Percentiles rank a stretch among this genome's conserved stretches.
Conservation (phyloP, 2,888 invertebrate genomes). For the Neoascia interrupta region DNA sequence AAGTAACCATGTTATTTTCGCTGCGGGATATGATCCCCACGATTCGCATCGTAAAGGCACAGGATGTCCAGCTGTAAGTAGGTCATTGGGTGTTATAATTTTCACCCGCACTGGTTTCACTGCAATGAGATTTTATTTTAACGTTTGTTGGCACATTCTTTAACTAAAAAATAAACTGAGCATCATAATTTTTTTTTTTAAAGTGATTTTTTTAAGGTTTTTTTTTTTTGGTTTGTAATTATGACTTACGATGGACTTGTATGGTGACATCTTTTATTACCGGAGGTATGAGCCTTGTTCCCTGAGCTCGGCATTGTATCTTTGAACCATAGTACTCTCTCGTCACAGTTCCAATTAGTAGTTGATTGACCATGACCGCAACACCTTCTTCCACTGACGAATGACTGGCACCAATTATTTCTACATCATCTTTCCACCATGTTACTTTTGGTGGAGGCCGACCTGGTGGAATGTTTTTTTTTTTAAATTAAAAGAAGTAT, state of each 20-base stretch:
- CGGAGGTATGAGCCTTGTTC: conserved; percentile 86
- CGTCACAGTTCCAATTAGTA: conserved; percentile 86
- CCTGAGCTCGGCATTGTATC: conserved; percentile 89
- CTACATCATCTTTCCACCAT: conserved; percentile 89
- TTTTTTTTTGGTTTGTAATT: conserved; percentile 18
- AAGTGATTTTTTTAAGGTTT: background rate
- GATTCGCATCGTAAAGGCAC: conserved; percentile 89
- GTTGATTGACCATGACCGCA: conserved; percentile 86
- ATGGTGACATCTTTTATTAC: conserved; percentile 87
- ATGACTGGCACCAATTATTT: conserved; percentile 87
- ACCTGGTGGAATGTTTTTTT: conserved; percentile 80
- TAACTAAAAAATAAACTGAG: background rate
- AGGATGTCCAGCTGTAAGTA: conserved; percentile 87
- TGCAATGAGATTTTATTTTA: conserved; percentile 77
- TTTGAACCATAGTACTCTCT: conserved; percentile 86
- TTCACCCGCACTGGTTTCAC: conserved; percentile 90
- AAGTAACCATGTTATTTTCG: conserved; percentile 90
- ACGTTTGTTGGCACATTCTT: conserved; percentile 11
- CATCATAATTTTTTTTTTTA: conserved; percentile 6
- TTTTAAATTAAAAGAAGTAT: background rate
- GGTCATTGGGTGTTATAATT: conserved; percentile 86
- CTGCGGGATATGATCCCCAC: conserved; percentile 90
- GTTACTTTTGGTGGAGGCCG: conserved; percentile 89
- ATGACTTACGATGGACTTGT: conserved; percentile 85
- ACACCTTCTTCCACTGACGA: conserved; percentile 82